phyloP scores from a whole-genome alignment of 2,113 vertebrate genomes.

The Chaenogobius annularis region DNA sequence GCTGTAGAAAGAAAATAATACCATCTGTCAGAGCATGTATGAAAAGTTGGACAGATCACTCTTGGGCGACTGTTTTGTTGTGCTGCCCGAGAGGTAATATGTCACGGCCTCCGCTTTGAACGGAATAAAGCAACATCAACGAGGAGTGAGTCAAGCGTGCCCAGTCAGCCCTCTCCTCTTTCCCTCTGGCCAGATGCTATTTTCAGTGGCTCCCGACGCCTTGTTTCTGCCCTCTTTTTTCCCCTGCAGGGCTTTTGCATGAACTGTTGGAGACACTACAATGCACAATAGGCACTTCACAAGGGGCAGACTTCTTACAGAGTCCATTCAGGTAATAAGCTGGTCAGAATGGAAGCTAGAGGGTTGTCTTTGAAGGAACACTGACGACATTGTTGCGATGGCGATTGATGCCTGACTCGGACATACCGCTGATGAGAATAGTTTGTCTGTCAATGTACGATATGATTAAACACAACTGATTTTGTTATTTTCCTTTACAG shows the following conservation, averaged over 20 bases:
- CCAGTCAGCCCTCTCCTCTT: constrained; percentile 33
- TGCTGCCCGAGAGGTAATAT: constrained; percentile 49
- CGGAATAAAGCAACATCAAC: constrained; percentile 47
- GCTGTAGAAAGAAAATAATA: constrained; percentile 31
- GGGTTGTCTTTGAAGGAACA: constrained; percentile 19
- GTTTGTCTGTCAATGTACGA: too few species aligned
- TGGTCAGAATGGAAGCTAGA: constrained; percentile 29
- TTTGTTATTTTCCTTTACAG: not conserved
- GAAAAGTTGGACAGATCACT: constrained; percentile 42
- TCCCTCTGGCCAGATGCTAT: constrained; percentile 67
- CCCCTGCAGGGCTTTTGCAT: constrained; percentile 39
- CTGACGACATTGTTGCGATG: not conserved
- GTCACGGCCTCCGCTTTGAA: constrained; percentile 55
- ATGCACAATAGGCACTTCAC: constrained; percentile 48
- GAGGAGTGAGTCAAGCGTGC: constrained; percentile 54
- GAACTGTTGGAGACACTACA: constrained; percentile 53
- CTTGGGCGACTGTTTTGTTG: constrained; percentile 59
- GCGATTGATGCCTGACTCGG: constrained; percentile 8
- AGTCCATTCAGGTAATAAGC: constrained; percentile 23
- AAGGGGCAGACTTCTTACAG: constrained; percentile 19
- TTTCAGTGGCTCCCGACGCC: constrained; percentile 57
- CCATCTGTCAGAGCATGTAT: constrained; percentile 47
- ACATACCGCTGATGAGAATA: constrained; percentile 12
- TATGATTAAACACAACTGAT: not conserved
- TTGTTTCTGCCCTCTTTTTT: constrained; percentile 48